Evolutionary conservation across 2,888 invertebrate species (phyloP).

Genomic region (Protonemura montana): DNA sequence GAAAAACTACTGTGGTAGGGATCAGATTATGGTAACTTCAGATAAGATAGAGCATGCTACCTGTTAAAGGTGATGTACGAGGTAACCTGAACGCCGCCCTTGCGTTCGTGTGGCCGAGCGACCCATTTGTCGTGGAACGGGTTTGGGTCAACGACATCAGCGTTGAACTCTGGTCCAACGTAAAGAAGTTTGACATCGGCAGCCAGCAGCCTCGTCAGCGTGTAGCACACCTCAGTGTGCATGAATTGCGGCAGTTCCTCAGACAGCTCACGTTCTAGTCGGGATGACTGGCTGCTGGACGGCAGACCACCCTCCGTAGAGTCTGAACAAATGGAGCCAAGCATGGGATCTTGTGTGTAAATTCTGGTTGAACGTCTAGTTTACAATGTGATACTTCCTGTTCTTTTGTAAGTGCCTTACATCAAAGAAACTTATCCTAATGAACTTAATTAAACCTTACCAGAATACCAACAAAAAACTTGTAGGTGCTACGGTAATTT

Average conservation of each 20-base stretch:
- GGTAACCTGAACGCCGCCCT: slow-evolving; percentile 84
- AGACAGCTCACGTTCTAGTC: slow-evolving; percentile 65
- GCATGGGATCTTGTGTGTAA: too few species aligned
- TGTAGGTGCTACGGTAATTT: too few species aligned
- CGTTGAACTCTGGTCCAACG: slow-evolving; percentile 59
- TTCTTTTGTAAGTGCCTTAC: too few species aligned
- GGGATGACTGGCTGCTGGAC: slow-evolving; percentile 20
- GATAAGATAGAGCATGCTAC: slow-evolving; percentile 70
- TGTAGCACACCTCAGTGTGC: slow-evolving; percentile 77
- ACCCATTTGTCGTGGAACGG: slow-evolving; percentile 75
- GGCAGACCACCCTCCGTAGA: slow-evolving; percentile 15
- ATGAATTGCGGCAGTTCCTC: slow-evolving; percentile 78
- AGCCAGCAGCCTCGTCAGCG: slow-evolving; percentile 80
- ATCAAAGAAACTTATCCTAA: too few species aligned
- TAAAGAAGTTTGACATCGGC: slow-evolving; percentile 85
- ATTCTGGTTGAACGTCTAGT: too few species aligned
- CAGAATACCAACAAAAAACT: too few species aligned
- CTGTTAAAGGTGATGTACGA: slow-evolving; percentile 83
- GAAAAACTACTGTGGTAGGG: too few species aligned
- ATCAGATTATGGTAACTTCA: too few species aligned
- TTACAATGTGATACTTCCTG: too few species aligned
- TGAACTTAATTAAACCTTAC: too few species aligned
- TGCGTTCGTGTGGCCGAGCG: slow-evolving; percentile 69
- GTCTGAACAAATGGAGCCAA: too few species aligned
- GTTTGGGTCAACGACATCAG: slow-evolving; percentile 64